Base-by-base conservation (phyloP, 2,113 vertebrate genomes). In the Atlantisia rogersi region DNA sequence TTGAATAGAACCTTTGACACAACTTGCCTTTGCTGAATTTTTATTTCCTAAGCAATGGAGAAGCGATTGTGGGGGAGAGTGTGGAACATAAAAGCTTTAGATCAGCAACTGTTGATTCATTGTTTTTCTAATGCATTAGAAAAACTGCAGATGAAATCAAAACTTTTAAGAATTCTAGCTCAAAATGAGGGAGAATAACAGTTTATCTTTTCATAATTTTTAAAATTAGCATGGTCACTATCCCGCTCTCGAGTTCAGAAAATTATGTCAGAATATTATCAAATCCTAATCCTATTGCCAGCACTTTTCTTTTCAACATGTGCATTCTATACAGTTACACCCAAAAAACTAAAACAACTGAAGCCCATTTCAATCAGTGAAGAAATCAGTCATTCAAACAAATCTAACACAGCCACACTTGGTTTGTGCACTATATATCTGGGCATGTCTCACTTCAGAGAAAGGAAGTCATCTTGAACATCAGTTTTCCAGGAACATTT, bases 31-130 rank as follows among this genome's bases (percentile, higher is more conserved):
- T 28, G 62, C 32, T 89, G 81, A 52, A 67, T 55, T 87, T 88
- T 77, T 95, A 70, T 48, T 63, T 92, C 78, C 53, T 58, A 7
- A n/a, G 60, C 52, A 89, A 24, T 52, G 85, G 48, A 58, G 28
- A 91, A 78, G 52, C 60, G 44, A 76, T 87, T 82, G 44, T 52
- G 60, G 40, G 60, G 40, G 62, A 60, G 63, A 82, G 32, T 84
- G 21, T 50, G 39, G 82, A 88, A 95, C 52, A 76, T 12, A 77
- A 88, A 94, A 74, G 39, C 48, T 91, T 94, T 86, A 79, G 59
- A 75, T 16, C 56, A 20, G 28, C 42, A 90, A 29, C 15, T 84
- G 14, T 44, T 1, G 24, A 88, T 75, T 56, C 46, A 63, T 86
- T 12, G 9, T 40, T 83, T 58, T 89, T 77, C 73, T 70, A 80